Conservation (phyloP, 2,888 invertebrate genomes). For the Acronicta psi region DNA sequence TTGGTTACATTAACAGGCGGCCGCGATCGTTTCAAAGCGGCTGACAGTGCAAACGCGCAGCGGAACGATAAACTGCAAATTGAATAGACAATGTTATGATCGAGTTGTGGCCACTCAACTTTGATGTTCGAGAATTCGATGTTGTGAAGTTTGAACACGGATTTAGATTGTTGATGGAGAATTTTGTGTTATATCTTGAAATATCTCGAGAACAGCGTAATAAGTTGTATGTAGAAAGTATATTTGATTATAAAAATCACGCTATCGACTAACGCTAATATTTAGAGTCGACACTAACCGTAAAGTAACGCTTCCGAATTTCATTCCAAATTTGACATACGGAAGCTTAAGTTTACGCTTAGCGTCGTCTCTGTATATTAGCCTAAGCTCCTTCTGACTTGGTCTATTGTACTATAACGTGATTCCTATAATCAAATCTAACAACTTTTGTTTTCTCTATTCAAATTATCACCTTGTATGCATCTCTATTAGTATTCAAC, state of each 20-base stretch:
- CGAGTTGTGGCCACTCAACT: conserved; percentile 36
- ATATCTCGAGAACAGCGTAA: background rate
- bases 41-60: conserved; percentile 42
- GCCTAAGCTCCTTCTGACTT: no score
- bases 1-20: conserved; percentile 43
- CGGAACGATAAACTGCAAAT: conserved; percentile 53
- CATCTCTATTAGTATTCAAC: background rate
- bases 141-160: conserved; percentile 23
- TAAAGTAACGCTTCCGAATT: no score
- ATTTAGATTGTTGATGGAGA: conserved; percentile 29
- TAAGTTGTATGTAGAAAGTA: background rate
- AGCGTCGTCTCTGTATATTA: no score
- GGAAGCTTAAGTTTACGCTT: no score
- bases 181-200: background rate
- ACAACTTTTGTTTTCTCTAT: no score
- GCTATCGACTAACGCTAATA: no score
- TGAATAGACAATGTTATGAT: conserved; percentile 57
- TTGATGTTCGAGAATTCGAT: conserved; percentile 34
- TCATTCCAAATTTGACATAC: no score
- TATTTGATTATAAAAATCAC: no score
- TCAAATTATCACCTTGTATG: no score
- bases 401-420: no score
- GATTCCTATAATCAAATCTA: no score
- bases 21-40: conserved; percentile 43
- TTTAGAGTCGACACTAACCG: no score